Evolutionary conservation across 2,113 vertebrate genomes (phyloP), one percentile per base, ranked within the genome.

Genomic region (Mus pahari): DNA sequence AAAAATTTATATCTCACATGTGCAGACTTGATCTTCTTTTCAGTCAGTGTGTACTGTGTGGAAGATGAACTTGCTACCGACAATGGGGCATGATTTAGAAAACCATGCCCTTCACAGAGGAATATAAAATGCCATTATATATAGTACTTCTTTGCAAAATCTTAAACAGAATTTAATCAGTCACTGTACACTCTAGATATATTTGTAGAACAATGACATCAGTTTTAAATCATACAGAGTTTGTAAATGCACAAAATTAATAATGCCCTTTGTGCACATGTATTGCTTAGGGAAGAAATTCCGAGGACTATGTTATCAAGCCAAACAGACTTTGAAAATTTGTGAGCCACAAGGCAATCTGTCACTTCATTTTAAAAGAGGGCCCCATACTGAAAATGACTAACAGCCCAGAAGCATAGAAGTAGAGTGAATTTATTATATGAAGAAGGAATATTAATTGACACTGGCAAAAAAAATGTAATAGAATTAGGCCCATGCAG

Each of bases 31-130:
- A 64, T 97, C 74, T 39, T 92, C 73, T 89, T 96, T 97, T 75
- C 12, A 96, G 89, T 71, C 93, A 53, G 0, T 78, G 74, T 94
- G 84, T 93, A 97, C 95, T 45, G 53, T 92, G 24, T 28, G 33
- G 71, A 93, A 97, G 94, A 97, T 90, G 60, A 97, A 90, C 93
- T 91, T 13, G 20, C 60, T 64, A 1, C 39, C 62, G 83, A 92
- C 96, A 97, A 87, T 89, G 68, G 73, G 0, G 0, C 22, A 42
- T 97, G 96, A 97, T 96, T 97, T 97, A 97, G 78, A 94, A 98
- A 97, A 95, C 83, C 31, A 58, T 42, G 79, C 79, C 20, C 74
- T 70, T 53, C 68, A 91, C 64, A 84, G 86, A 95, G 75, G 45
- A 92, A 92, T 93, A n/a, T 89, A 91, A 91, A 82, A 58, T 90